phyloP scores from a whole-genome alignment of 2,888 invertebrate species.

The Strigamia transsilvanica region DNA sequence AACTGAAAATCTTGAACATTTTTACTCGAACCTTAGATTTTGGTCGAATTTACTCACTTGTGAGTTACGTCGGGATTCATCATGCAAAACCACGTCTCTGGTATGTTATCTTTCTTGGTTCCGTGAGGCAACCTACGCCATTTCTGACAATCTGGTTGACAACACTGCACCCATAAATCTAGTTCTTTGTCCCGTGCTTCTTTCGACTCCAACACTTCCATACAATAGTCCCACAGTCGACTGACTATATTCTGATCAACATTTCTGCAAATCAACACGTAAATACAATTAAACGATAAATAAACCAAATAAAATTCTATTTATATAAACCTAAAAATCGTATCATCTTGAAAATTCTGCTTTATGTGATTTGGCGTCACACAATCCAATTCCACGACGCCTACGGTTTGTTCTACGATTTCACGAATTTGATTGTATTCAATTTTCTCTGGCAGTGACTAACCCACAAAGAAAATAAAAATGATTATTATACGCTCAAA shows the following conservation, averaged over 20 bases:
- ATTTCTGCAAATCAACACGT: conserved; percentile 23
- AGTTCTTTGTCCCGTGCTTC: background rate
- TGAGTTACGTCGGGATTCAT: conserved; percentile 41
- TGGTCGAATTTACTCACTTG: conserved; percentile 33
- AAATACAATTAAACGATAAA: background rate
- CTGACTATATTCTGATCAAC: conserved; percentile 24
- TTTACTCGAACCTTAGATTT: background rate
- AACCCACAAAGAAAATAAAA: background rate
- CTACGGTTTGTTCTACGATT: background rate
- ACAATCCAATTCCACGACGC: conserved; percentile 35
- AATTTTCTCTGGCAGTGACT: background rate
- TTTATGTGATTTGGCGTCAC: conserved; percentile 50
- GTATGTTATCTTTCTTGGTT: background rate
- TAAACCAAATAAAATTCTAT: background rate
- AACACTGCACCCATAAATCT: conserved; percentile 51
- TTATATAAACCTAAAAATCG: conserved; percentile 16
- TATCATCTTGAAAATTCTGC: conserved; percentile 50
- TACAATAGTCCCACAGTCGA: conserved; percentile 17
- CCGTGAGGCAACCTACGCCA: conserved; percentile 49
- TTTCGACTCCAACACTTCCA: background rate
- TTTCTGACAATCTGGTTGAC: conserved; percentile 50
- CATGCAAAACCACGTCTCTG: conserved; percentile 38
- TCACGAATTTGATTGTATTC: background rate
- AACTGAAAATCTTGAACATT: background rate
- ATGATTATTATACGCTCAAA: background rate